Evolutionary conservation across 2,888 invertebrate genomes (phyloP).

Genomic region (Heteropelma amictum): DNA sequence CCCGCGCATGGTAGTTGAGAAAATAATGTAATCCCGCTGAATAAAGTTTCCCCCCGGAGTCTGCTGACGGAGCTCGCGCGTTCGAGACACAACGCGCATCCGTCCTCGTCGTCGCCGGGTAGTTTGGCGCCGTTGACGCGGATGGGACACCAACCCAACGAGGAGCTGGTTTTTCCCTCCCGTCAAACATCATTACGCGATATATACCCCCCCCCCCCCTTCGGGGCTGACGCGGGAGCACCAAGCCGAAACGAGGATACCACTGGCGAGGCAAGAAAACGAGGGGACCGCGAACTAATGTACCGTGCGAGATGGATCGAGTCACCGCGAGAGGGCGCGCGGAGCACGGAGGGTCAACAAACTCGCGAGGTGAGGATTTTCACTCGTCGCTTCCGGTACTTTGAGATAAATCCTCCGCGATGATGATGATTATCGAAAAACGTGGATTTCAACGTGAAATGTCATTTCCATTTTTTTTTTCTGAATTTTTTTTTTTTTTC

Average conservation of each 20-base stretch:
- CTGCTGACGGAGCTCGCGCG: no score
- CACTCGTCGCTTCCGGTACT: slow-evolving; percentile 58
- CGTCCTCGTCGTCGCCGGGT: no score
- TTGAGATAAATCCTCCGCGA: slow-evolving; percentile 1
- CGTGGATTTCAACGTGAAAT: background rate
- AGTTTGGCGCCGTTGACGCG: slow-evolving; percentile 27
- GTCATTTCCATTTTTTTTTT: background rate
- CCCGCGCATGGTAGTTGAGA: no score
- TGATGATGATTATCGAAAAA: background rate
- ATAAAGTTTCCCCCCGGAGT: no score
- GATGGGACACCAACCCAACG: slow-evolving; percentile 12
- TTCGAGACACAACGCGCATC: no score
- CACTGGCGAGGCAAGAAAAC: slow-evolving; percentile 40
- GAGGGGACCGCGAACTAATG: slow-evolving; percentile 72
- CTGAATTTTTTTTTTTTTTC: background rate
- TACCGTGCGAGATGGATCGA: slow-evolving; percentile 75
- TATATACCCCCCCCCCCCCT: no score
- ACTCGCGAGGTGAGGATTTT: slow-evolving; percentile 63
- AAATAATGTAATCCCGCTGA: no score
- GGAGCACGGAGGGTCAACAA: slow-evolving; percentile 68
- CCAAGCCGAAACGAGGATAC: slow-evolving; percentile 41
- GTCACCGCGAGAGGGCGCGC: slow-evolving; percentile 56
- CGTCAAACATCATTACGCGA: slow-evolving; percentile 73
- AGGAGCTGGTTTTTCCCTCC: slow-evolving; percentile 62
- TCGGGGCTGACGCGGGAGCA: slow-evolving; percentile 58